These are phyloP conservation scores for Calliscelio sp. DNA, from an alignment of 2,888 invertebrate genomes.

Conservation along the genomic window DNA sequence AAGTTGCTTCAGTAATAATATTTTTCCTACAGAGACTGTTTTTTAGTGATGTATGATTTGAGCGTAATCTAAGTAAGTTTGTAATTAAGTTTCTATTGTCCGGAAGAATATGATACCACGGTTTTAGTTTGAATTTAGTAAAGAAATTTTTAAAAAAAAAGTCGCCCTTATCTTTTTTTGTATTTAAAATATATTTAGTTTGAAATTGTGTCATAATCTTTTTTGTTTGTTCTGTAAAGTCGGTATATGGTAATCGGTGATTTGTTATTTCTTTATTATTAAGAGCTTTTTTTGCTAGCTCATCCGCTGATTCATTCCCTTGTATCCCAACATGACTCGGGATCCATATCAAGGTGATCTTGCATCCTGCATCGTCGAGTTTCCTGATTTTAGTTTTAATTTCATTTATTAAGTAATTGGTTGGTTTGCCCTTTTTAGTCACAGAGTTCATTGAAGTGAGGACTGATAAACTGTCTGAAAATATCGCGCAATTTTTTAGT, in stretches of 20 bases:
- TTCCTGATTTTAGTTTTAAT: constrained; percentile 16
- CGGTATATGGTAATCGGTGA: constrained; percentile 10
- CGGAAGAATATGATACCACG: constrained; percentile 38
- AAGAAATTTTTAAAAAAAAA: constrained; percentile 32
- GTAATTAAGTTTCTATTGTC: constrained; percentile 11
- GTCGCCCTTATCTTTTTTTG: neutral
- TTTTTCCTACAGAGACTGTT: constrained; percentile 36
- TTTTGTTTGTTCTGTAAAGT: neutral
- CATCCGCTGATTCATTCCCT: constrained; percentile 12
- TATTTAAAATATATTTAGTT: constrained; percentile 11
- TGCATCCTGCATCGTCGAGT: neutral
- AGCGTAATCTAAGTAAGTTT: constrained; percentile 14
- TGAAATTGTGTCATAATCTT: neutral
- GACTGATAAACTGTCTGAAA: constrained; percentile 19
- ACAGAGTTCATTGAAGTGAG: neutral
- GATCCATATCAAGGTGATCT: constrained; percentile 11
- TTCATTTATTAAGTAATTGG: constrained; percentile 1
- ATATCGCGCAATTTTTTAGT: neutral
- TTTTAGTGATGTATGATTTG: constrained; percentile 29
- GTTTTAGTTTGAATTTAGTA: neutral
- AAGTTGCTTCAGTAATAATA: constrained; percentile 12
- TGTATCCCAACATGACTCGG: neutral
- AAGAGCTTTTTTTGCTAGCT: constrained; percentile 10
- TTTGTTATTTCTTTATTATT: neutral
- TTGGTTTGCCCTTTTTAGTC: too few relatives aligned